Conservation (phyloP, 1,140 invertebrate genomes). For the Drosophila oshimai region DNA sequence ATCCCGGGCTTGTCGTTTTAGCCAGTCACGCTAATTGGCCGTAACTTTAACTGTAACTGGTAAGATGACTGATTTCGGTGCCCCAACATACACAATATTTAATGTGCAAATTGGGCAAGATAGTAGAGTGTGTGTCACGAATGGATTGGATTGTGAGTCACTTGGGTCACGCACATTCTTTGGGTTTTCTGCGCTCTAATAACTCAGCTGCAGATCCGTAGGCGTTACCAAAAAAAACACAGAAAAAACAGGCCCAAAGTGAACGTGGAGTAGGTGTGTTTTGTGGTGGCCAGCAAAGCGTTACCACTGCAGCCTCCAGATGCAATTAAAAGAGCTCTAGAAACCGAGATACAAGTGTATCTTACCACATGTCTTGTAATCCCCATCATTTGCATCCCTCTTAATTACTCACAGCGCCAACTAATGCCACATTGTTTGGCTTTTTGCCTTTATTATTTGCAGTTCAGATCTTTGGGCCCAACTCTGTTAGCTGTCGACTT, state of each 20-base stretch:
- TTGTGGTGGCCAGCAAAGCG: slow-evolving; percentile 53
- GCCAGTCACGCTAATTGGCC: slow-evolving; percentile 21
- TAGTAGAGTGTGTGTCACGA: not conserved
- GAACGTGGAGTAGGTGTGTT: slow-evolving; percentile 8
- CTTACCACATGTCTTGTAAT: slow-evolving; percentile 18
- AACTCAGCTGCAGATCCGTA: slow-evolving; percentile 32
- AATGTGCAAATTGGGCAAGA: slow-evolving; percentile 41
- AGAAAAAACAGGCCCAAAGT: not conserved
- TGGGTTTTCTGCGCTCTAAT: slow-evolving; percentile 30
- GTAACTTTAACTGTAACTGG: slow-evolving; percentile 1
- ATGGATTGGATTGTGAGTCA: slow-evolving; percentile 15
- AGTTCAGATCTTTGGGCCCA: slow-evolving; percentile 34
- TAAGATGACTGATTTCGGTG: slow-evolving; percentile 15
- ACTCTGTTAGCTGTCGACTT: slow-evolving; percentile 33
- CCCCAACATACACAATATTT: slow-evolving; percentile 32
- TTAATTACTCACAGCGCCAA: slow-evolving; percentile 34
- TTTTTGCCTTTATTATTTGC: slow-evolving; percentile 37
- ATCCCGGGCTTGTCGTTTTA: slow-evolving; percentile 6
- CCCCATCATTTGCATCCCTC: slow-evolving; percentile 16
- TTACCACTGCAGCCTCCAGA: slow-evolving; percentile 45
- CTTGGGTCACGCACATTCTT: slow-evolving; percentile 42
- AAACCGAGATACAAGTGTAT: slow-evolving; percentile 22
- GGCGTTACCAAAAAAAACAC: slow-evolving; percentile 35
- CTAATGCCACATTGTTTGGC: slow-evolving; percentile 51
- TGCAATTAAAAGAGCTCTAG: slow-evolving; percentile 61